These are phyloP conservation scores for Phalangium opilio DNA, from an alignment of 2,888 invertebrate genomes.

Conservation along the genomic window DNA sequence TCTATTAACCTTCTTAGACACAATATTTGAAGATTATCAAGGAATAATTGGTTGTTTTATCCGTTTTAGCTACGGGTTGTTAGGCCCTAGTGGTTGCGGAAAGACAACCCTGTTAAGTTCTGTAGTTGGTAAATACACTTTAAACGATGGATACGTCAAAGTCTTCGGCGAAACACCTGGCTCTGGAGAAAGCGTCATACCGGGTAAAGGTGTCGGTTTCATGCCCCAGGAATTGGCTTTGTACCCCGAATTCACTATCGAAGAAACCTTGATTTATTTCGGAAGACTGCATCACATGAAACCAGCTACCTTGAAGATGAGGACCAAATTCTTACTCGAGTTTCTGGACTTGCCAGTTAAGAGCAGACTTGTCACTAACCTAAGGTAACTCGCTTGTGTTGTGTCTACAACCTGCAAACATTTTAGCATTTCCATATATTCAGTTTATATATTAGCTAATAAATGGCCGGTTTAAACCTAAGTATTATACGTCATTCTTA, in stretches of 20 bases:
- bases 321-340: constrained; percentile 30
- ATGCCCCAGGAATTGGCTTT: constrained; percentile 55
- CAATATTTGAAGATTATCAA: no score
- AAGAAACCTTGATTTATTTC: constrained; percentile 33
- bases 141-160: constrained; percentile 74
- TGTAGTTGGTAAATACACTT: constrained; percentile 69
- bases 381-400: constrained; percentile 27
- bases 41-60: no score
- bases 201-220: constrained; percentile 84
- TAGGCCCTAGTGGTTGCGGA: constrained; percentile 93
- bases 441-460: no score
- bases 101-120: constrained; percentile 85
- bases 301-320: constrained; percentile 11
- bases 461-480: no score
- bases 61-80: constrained; percentile 60
- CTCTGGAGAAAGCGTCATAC: constrained; percentile 73
- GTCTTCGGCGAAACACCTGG: constrained; percentile 83
- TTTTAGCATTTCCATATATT: no score
- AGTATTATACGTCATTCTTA: no score
- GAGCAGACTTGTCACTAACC: constrained; percentile 24
- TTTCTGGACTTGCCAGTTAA: constrained; percentile 32
- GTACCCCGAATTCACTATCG: constrained; percentile 27
- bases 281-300: constrained; percentile 30
- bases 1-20: no score
- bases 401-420: no score